Conservation (phyloP, 2,888 invertebrate genomes). For the Hedychridium roseum region DNA sequence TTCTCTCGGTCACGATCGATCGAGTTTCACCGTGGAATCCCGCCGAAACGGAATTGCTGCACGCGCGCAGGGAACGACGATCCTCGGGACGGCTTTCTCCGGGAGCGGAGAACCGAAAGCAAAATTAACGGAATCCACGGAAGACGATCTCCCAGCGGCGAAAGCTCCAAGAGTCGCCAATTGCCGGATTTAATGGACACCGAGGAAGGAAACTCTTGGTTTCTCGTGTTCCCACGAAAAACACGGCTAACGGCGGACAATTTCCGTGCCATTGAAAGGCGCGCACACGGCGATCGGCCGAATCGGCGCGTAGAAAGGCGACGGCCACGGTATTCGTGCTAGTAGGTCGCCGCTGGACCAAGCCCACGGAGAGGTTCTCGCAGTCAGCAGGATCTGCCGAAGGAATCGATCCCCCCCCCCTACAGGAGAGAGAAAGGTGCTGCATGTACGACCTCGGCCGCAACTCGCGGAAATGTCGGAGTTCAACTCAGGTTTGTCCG, state of each 20-base stretch:
- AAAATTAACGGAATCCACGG: slow-evolving; percentile 21
- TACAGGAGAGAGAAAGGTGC: no score
- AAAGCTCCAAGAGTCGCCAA: no score
- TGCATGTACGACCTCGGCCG: no score
- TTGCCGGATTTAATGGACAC: no score
- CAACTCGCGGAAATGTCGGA: no score
- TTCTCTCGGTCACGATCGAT: slow-evolving; percentile 18
- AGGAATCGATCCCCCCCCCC: no score
- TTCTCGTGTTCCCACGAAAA: slow-evolving; percentile 16
- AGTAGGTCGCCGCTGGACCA: slow-evolving; percentile 57
- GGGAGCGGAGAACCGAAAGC: slow-evolving; percentile 21
- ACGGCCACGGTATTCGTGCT: slow-evolving; percentile 55
- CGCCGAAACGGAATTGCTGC: background rate
- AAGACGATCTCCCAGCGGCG: slow-evolving; percentile 11
- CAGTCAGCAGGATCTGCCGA: slow-evolving; percentile 24
- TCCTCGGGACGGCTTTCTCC: slow-evolving; percentile 26
- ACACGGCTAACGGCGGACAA: no score
- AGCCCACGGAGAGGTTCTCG: slow-evolving; percentile 45
- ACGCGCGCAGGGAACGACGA: slow-evolving; percentile 7
- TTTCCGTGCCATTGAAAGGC: slow-evolving; percentile 16
- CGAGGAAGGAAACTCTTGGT: slow-evolving; percentile 44
- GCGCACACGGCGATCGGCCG: slow-evolving; percentile 11
- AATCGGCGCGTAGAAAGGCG: slow-evolving; percentile 42
- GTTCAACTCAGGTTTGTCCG: no score
- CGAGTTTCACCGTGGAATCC: slow-evolving; percentile 13